Evolutionary conservation across 2,797 vertebrate genomes (phyloP).

Genomic region (Rhabdomys pumilio): DNA sequence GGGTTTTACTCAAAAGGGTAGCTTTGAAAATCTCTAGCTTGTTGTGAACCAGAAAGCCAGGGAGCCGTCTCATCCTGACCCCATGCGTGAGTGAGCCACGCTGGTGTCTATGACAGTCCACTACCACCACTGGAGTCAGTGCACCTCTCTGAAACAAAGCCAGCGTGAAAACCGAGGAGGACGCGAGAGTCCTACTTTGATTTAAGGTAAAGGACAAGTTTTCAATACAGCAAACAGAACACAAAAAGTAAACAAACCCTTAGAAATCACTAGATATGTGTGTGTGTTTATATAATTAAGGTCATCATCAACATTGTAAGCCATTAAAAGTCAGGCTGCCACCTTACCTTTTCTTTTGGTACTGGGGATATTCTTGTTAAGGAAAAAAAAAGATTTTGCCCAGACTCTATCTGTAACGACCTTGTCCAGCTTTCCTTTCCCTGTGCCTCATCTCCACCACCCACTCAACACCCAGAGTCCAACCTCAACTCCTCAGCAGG

Average conservation of each 20-base stretch:
- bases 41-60: constrained; percentile 85
- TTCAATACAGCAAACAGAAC: constrained; percentile 87
- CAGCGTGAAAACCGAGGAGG: constrained; percentile 77
- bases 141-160: constrained; percentile 77
- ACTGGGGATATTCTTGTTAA: constrained; percentile 75
- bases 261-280: constrained; percentile 87
- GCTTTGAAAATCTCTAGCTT: constrained; percentile 89
- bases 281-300: constrained; percentile 78
- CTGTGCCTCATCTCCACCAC: constrained; percentile 77
- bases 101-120: constrained; percentile 74
- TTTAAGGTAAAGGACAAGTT: constrained; percentile 84
- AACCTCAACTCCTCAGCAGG: constrained; percentile 79
- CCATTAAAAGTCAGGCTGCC: constrained; percentile 90
- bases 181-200: constrained; percentile 84
- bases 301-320: constrained; percentile 87
- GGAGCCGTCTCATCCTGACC: constrained; percentile 79
- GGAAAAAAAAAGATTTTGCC: constrained; percentile 70
- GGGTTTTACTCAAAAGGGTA: constrained; percentile 88
- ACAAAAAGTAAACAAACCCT: constrained; percentile 88
- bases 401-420: constrained; percentile 74
- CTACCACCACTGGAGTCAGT: constrained; percentile 64
- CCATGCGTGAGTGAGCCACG: constrained; percentile 75
- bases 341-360: constrained; percentile 87
- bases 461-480: constrained; percentile 74
- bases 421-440: constrained; percentile 73